A percentile compares a stretch with the other conserved stretches of the same genome.
Conservation (phyloP, 2,888 invertebrate genomes). For the Brachylomia viminalis region DNA sequence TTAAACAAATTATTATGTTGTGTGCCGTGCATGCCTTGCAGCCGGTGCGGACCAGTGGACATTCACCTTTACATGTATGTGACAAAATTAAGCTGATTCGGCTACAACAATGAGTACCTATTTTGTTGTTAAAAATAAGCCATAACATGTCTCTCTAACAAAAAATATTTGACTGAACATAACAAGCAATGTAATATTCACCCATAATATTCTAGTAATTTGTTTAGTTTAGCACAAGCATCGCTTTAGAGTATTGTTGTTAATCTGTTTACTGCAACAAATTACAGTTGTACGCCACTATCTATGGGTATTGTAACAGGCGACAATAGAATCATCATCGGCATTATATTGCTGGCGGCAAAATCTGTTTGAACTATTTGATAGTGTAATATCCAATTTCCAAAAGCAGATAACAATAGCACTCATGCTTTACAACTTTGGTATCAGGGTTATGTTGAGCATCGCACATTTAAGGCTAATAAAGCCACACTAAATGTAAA, state of each 20-base stretch:
- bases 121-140: background rate
- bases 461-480: background rate
- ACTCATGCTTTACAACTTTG: background rate
- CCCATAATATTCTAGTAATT: background rate
- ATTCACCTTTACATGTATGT: too few relatives aligned
- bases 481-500: background rate
- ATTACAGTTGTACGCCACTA: background rate
- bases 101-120: background rate
- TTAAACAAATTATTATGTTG: too few relatives aligned
- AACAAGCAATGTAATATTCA: background rate
- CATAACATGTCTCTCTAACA: background rate
- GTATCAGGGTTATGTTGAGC: background rate
- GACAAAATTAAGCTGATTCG: background rate
- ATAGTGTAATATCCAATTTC: background rate
- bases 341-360: background rate
- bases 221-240: background rate
- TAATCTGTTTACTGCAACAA: background rate
- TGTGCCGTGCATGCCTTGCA: too few relatives aligned
- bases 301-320: background rate
- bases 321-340: accelerated
- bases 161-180: background rate
- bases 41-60: too few relatives aligned
- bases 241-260: background rate
- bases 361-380: background rate
- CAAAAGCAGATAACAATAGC: background rate